Base-by-base conservation (phyloP, 2,797 vertebrate genomes). In the Trematomus bernacchii region DNA sequence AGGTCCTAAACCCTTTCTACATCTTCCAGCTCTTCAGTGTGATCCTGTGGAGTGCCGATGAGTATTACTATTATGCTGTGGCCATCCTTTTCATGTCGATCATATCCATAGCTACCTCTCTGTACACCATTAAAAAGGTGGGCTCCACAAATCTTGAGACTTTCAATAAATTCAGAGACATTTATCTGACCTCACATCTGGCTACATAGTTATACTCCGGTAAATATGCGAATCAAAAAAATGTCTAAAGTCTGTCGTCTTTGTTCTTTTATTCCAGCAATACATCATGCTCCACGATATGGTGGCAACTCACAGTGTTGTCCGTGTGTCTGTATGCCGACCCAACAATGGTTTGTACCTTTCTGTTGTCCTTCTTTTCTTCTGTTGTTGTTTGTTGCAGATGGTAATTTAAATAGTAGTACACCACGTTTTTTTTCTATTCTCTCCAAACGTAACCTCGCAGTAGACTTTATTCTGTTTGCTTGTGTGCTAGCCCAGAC, bases 1-100 rank as follows among this genome's bases (percentile, higher is more conserved):
- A 99, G 98, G 98, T 99, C 92, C 97, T 99, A 90, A 99, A 99
- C 84, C 98, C 98, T 92, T 99, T 99, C 93, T 99, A 99, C 97
- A 96, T 99, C 95, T 99, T 99, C 95, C 98, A 99, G 92, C 96
- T 99, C 86, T 99, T 99, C 95, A 99, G 98, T 94, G 96, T 99
- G 92, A 96, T 97, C 92, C 93, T 99, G 81, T 99, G 98, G 98
- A 94, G 94, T 92, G 93, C 94, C 79, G 97, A 99, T 91, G 97
- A 98, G 82, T 99, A 99, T 94, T 98, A 98, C 92, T 99, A 98
- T 94, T 99, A 99, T 93, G 98, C 97, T 92, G 89, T 93, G 87
- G 95, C 97, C 92, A 99, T 99, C 91, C 94, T 99, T 85, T 84
- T 99, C 87, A 99, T 99, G 98, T 99, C 98, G 59, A 76, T 99